Conservation (phyloP, 2,797 vertebrate genomes). For the Sorex maritimensis region DNA sequence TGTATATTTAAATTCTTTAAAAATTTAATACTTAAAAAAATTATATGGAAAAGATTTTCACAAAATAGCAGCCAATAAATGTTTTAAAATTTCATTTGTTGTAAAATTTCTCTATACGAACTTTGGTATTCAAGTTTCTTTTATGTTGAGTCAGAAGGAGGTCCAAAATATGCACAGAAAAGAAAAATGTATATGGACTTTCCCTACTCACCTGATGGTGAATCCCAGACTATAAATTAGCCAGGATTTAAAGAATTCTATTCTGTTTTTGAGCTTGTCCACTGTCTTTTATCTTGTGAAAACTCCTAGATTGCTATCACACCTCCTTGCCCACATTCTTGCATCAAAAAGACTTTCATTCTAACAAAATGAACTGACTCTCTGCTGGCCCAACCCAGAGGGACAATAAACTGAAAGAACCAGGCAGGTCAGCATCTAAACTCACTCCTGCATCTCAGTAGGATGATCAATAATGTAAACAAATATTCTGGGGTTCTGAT, state of each 20-base stretch:
- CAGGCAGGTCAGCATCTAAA: background rate
- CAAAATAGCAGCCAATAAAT: background rate
- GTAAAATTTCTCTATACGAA: slow-evolving; percentile 7
- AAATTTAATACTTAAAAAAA: slow-evolving; percentile 20
- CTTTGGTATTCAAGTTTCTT: background rate
- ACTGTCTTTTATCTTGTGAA: slow-evolving; percentile 65
- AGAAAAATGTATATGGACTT: too few species aligned
- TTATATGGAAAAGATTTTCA: background rate
- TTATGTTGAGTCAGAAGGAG: background rate
- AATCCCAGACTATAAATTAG: too few species aligned
- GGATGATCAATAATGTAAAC: background rate
- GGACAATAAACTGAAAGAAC: background rate
- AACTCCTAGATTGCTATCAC: slow-evolving; percentile 39
- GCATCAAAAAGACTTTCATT: slow-evolving; percentile 66
- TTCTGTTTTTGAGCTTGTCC: too few species aligned
- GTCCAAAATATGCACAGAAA: background rate
- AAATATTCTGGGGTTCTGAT: background rate
- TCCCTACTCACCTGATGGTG: background rate
- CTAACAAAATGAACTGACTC: background rate
- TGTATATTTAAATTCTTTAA: background rate
- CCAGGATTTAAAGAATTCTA: too few species aligned
- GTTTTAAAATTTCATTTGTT: background rate
- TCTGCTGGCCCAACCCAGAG: background rate
- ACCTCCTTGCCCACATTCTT: slow-evolving; percentile 63
- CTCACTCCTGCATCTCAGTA: background rate